Conservation (phyloP, 1,140 invertebrate species). For the Lerema accius region DNA sequence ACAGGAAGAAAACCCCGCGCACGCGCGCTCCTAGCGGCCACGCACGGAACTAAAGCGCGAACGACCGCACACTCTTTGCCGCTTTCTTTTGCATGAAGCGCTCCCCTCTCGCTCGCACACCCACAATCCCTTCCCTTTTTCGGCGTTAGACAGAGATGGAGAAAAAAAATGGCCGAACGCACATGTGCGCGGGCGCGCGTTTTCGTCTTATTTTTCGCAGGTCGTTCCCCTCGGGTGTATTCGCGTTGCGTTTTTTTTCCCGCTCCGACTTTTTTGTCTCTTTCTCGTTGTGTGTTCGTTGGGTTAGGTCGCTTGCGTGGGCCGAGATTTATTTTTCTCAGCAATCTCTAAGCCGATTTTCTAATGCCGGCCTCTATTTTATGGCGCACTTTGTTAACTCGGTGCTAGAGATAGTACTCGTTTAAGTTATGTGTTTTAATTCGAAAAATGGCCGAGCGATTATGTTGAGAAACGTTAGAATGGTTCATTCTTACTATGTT, state of each 20-base stretch:
- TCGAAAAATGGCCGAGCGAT: slow-evolving; percentile 21
- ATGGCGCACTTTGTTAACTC: slow-evolving; percentile 46
- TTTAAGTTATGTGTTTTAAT: slow-evolving; percentile 35
- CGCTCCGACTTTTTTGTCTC: slow-evolving; percentile 51
- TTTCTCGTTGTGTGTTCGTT: slow-evolving; percentile 60
- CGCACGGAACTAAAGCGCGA: slow-evolving; percentile 65
- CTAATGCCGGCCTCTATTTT: slow-evolving; percentile 58
- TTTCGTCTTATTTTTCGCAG: slow-evolving; percentile 80
- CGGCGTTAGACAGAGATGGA: slow-evolving; percentile 63
- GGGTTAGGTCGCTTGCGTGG: slow-evolving; percentile 70
- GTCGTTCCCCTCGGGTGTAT: slow-evolving; percentile 73
- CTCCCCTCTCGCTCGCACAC: slow-evolving; percentile 55
- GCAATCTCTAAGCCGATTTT: slow-evolving; percentile 55
- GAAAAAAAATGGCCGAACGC: slow-evolving; percentile 75
- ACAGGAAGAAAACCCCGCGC: slow-evolving; percentile 72
- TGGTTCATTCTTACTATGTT: slow-evolving; percentile 9
- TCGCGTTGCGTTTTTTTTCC: slow-evolving; percentile 68
- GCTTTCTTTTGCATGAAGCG: slow-evolving; percentile 65
- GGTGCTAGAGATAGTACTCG: slow-evolving; percentile 24
- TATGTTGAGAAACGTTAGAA: slow-evolving; percentile 13
- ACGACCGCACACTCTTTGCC: slow-evolving; percentile 68
- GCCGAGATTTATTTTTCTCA: slow-evolving; percentile 71
- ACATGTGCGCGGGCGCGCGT: slow-evolving; percentile 74
- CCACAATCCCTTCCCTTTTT: slow-evolving; percentile 48
- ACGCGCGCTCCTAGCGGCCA: slow-evolving; percentile 60